Evolutionary conservation across 2,888 invertebrate species (phyloP), one percentile per base, ranked within the genome.

Genomic region (Tenthredo distinguenda): DNA sequence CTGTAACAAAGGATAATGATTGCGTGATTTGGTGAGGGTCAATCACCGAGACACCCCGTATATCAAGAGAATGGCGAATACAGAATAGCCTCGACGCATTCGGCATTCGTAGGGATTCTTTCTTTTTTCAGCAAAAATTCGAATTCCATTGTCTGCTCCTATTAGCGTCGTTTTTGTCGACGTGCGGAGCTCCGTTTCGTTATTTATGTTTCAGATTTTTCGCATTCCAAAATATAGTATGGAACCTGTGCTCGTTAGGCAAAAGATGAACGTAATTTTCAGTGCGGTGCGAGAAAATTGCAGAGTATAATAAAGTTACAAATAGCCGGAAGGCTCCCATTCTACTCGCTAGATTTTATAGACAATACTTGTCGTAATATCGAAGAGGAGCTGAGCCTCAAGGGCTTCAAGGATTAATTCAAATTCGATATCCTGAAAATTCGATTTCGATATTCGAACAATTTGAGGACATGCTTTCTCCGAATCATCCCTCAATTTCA

Each of bases 131-230:
- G 58, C 74, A 55, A 84, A 74, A 58, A 84, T 62, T 21, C 62
- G 81, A 81, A 81, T 81, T 81, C 81, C 62, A 81, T 81, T 81
- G 81, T 81, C 81, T 81, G 81, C 81, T 81, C 81, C 81, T 81
- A 81, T 81, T 81, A 81, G 81, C 81, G 62, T 81, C 9, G 62
- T 81, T 81, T 62, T 81, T 81, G 81, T 40, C 81, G 81, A 81
- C 37, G 81, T 62, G 37, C 58, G 62, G 81, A n/a, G 37, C 81
- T 37, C n/a, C 26, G 58, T 81, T 40, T 81, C 81, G 81, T 81
- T 81, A 81, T 81, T 81, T 81, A 81, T 81, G 81, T 62, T 81
- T 62, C 10, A 81, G 43, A 81, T 81, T 81, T 62, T 81, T 81
- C 62, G 40, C 58, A 81, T 81, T 81, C 62, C 81, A 81, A 58